phyloP scores from a whole-genome alignment of 2,888 invertebrate genomes.

The Diploptera punctata region DNA sequence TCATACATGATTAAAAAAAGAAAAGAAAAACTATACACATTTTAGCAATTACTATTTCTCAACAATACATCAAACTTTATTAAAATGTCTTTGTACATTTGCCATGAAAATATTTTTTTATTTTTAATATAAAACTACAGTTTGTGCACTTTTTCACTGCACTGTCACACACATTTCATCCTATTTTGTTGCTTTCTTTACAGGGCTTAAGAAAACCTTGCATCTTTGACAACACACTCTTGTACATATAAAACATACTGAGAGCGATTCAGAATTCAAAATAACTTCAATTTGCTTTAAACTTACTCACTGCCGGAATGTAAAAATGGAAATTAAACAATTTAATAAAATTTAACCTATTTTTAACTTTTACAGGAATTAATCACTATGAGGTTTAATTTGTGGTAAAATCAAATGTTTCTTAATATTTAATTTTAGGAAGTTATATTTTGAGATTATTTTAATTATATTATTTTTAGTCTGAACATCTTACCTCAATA shows the following conservation, averaged over 20 bases:
- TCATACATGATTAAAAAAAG: too few species aligned
- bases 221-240: constrained; percentile 10
- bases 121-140: constrained; percentile 23
- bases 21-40: too few species aligned
- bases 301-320: neutral
- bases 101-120: constrained; percentile 33
- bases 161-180: constrained; percentile 33
- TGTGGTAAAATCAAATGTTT: too few species aligned
- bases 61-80: constrained; percentile 24
- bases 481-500: too few species aligned
- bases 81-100: constrained; percentile 36
- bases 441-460: too few species aligned
- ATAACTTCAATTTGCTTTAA: too few species aligned
- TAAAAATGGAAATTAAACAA: neutral
- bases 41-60: constrained; percentile 27
- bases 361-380: too few species aligned
- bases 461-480: too few species aligned
- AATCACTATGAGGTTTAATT: too few species aligned
- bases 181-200: constrained; percentile 34
- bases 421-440: too few species aligned
- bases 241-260: neutral
- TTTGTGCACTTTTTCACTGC: constrained; percentile 16
- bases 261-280: constrained; percentile 22
- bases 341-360: too few species aligned
- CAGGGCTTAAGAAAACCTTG: constrained; percentile 9